Evolutionary conservation across 2,113 vertebrate species (phyloP).

Genomic region (Hepsetus odoe): DNA sequence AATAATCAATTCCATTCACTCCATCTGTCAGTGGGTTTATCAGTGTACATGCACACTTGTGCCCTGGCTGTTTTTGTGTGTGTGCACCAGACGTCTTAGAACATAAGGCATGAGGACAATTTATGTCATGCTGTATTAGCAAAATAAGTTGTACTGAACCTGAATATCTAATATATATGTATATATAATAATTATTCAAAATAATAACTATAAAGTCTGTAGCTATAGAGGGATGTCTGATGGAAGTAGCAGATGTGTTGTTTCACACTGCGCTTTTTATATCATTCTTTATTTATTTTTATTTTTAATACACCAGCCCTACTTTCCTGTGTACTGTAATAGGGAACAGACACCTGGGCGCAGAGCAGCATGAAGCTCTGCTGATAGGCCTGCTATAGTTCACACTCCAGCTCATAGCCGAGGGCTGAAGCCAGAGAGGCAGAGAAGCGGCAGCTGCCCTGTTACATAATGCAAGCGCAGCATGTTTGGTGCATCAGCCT

Average conservation of each 20-base stretch:
- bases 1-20: too few relatives aligned
- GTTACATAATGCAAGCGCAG: constrained; percentile 45
- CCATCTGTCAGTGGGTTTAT: too few relatives aligned
- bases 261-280: constrained; percentile 18
- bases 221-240: constrained; percentile 13
- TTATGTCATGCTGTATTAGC: too few relatives aligned
- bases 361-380: constrained; percentile 30
- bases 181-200: too few relatives aligned
- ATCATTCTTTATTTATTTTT: background rate
- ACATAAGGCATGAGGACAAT: too few relatives aligned
- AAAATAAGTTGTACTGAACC: too few relatives aligned
- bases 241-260: constrained; percentile 31
- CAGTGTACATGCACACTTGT: too few relatives aligned
- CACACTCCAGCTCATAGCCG: constrained; percentile 29
- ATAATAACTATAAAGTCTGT: too few relatives aligned
- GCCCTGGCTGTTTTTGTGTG: too few relatives aligned
- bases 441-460: constrained; percentile 44
- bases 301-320: constrained; percentile 27
- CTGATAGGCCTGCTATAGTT: constrained; percentile 46
- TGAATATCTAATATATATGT: too few relatives aligned
- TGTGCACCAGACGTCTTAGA: too few relatives aligned
- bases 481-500: constrained; percentile 29
- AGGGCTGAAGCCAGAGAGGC: constrained; percentile 36
- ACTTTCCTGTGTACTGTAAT: constrained; percentile 27
- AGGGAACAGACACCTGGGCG: constrained; percentile 43